These are phyloP conservation scores for Crioceris asparagi DNA, from an alignment of 2,888 invertebrate species.

Conservation along the genomic window DNA sequence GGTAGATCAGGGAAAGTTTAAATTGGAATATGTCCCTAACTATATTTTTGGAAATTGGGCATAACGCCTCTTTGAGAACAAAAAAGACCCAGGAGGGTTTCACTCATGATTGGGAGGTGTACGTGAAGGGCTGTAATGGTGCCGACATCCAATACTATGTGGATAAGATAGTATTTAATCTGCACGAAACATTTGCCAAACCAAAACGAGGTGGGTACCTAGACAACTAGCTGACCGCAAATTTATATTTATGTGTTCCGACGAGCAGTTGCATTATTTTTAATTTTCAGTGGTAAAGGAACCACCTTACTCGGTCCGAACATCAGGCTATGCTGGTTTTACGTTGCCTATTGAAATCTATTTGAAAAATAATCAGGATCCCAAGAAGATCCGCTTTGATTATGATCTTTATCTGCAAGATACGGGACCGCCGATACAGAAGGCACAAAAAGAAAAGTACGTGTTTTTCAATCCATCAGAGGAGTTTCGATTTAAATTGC, in stretches of 20 bases:
- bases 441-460: constrained; percentile 68
- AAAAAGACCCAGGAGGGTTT: constrained; percentile 81
- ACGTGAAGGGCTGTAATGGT: constrained; percentile 79
- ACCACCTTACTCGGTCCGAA: constrained; percentile 80
- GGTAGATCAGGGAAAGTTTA: too few species aligned
- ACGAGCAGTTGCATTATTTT: too few species aligned
- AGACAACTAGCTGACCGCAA: too few species aligned
- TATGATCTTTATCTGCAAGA: constrained; percentile 81
- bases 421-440: constrained; percentile 59
- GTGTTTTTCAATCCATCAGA: constrained; percentile 79
- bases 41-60: constrained; percentile 87
- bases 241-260: too few species aligned
- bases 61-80: constrained; percentile 70
- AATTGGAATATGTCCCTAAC: constrained; percentile 53
- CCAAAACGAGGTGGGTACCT: constrained; percentile 77
- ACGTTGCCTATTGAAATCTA: constrained; percentile 81
- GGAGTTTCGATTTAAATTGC: constrained; percentile 76
- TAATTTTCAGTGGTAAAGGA: constrained; percentile 70
- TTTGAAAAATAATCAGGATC: constrained; percentile 80
- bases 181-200: constrained; percentile 87
- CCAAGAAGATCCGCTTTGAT: constrained; percentile 68
- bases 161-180: constrained; percentile 82
- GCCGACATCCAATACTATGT: constrained; percentile 83
- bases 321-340: constrained; percentile 96
- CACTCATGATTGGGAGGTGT: constrained; percentile 97